phyloP scores from a whole-genome alignment of 2,797 vertebrate species.

The Ibycter americanus region DNA sequence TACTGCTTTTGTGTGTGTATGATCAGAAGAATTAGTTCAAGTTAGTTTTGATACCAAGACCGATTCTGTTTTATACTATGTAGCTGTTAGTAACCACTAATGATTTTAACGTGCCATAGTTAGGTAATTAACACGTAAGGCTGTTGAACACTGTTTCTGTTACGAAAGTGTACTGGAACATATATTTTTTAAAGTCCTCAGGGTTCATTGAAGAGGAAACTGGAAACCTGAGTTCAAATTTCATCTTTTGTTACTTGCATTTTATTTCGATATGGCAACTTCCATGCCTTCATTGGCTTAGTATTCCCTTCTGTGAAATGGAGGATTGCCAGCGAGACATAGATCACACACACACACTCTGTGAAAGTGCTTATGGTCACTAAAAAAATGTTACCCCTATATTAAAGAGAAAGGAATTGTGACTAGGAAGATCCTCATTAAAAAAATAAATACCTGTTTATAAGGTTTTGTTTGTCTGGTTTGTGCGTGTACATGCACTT shows the following conservation, averaged over 20 bases:
- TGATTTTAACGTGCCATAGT: not conserved
- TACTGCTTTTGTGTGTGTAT: not conserved
- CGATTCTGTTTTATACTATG: rapidly evolving
- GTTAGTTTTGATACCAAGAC: not conserved
- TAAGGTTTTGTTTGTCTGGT: not conserved
- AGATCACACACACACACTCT: not conserved
- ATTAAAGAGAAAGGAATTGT: not conserved
- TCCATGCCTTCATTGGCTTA: not conserved
- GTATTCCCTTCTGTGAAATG: not conserved
- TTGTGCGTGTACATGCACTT: rapidly evolving
- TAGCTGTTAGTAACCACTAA: not conserved
- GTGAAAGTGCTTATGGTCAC: not conserved
- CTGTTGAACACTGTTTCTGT: not conserved
- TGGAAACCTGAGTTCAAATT: not conserved
- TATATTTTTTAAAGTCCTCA: not conserved
- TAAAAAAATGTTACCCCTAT: not conserved
- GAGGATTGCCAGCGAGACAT: not conserved
- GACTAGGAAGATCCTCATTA: not conserved
- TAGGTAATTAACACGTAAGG: not conserved
- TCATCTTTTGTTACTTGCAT: not conserved
- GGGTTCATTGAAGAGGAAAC: conserved; percentile 9
- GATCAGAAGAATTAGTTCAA: not conserved
- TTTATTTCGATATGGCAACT: not conserved
- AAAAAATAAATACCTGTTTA: not conserved
- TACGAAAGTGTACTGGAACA: not conserved